Conservation (phyloP, 2,797 vertebrate genomes). For the Oryzias sinensis region DNA sequence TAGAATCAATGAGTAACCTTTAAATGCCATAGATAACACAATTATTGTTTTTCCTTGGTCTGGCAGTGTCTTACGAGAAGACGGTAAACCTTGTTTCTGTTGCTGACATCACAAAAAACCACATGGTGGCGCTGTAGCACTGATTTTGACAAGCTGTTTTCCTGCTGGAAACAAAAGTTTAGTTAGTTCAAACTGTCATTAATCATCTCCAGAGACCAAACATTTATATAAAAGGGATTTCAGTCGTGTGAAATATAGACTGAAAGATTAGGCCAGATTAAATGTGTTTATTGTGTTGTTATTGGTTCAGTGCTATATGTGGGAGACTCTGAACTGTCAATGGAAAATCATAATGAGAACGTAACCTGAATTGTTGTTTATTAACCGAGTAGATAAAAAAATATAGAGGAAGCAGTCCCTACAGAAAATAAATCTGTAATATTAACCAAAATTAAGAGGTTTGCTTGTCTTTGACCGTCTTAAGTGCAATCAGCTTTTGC, state of each 20-base stretch:
- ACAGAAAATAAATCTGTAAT: background rate
- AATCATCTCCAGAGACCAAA: background rate
- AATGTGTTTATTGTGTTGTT: too few species aligned
- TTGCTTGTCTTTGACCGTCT: constrained; percentile 19
- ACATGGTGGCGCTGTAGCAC: constrained; percentile 59
- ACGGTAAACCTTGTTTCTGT: background rate
- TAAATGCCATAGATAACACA: too few species aligned
- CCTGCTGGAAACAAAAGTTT: constrained; percentile 1
- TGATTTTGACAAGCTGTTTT: background rate
- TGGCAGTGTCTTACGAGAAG: background rate
- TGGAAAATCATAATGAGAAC: too few species aligned
- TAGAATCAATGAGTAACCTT: background rate
- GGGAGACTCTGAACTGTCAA: too few species aligned
- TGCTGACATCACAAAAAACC: constrained; percentile 15
- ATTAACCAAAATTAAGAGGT: background rate
- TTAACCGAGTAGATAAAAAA: too few species aligned
- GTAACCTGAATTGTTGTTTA: too few species aligned
- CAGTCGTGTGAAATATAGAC: background rate
- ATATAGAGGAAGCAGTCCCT: too few species aligned
- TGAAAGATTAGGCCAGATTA: too few species aligned
- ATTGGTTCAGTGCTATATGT: too few species aligned
- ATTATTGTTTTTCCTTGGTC: background rate
- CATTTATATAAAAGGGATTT: background rate
- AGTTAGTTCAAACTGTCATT: constrained; percentile 3
- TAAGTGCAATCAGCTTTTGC: constrained; percentile 36